phyloP scores from a whole-genome alignment of 2,888 invertebrate species.

The Chouioia cunea region DNA sequence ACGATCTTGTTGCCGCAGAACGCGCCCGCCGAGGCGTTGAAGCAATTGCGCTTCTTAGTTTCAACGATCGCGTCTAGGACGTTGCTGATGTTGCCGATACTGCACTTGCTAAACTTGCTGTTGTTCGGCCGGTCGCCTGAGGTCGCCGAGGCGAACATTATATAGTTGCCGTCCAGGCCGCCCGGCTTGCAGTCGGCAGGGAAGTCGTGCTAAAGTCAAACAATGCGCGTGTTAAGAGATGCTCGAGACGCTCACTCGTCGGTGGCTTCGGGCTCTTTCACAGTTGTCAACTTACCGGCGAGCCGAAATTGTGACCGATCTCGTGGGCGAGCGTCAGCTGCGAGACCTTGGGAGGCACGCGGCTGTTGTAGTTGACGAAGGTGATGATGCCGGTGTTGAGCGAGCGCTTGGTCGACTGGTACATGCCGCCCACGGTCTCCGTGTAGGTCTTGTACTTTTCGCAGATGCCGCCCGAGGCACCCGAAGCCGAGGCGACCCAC shows the following conservation, averaged over 20 bases:
- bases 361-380: conserved; percentile 97
- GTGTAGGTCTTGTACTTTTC: conserved; percentile 98
- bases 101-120: conserved; percentile 96
- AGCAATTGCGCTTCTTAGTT: conserved; percentile 93
- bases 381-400: conserved; percentile 99
- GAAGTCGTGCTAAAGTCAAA: conserved; percentile 86
- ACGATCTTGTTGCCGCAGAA: conserved; percentile 99
- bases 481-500: conserved; percentile 98
- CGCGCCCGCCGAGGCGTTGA: conserved; percentile 90
- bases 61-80: conserved; percentile 93
- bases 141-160: conserved; percentile 99
- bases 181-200: conserved; percentile 92
- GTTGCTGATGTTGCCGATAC: conserved; percentile 93
- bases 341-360: conserved; percentile 97
- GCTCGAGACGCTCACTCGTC: no score
- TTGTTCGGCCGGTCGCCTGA: conserved; percentile 98
- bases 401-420: conserved; percentile 93
- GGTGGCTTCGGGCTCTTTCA: no score
- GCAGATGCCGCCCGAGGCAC: conserved; percentile 98
- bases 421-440: conserved; percentile 94
- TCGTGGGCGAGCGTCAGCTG: conserved; percentile 98
- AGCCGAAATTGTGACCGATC: conserved; percentile 99
- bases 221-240: background rate
- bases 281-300: conserved; percentile 79
- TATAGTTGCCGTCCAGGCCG: conserved; percentile 94